Conservation (phyloP, 2,888 invertebrate species). For the Heliconius sara region DNA sequence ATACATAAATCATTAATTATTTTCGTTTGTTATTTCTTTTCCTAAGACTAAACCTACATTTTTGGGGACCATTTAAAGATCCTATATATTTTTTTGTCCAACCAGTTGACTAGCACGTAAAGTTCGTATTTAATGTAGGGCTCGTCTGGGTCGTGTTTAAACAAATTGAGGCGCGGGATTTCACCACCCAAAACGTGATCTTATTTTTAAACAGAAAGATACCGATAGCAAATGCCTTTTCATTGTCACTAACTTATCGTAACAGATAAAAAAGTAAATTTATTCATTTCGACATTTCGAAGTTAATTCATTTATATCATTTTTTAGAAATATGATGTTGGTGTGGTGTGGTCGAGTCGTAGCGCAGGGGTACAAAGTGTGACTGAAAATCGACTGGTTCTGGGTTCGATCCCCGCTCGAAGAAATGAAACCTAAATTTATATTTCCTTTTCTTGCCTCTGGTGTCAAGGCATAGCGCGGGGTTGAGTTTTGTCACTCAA, state of each 20-base stretch:
- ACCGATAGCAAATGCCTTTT: background rate
- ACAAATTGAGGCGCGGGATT: slow-evolving; percentile 1
- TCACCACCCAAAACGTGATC: background rate
- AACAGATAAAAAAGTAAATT: background rate
- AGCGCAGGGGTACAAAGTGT: too few relatives aligned
- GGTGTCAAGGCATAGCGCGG: too few relatives aligned
- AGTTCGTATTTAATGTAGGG: background rate
- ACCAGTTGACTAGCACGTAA: background rate
- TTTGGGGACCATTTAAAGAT: background rate
- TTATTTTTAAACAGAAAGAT: background rate
- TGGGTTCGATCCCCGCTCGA: too few relatives aligned
- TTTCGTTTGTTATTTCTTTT: too few relatives aligned
- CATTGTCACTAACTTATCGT: background rate
- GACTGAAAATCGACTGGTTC: too few relatives aligned
- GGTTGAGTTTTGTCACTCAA: too few relatives aligned
- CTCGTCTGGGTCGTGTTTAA: background rate
- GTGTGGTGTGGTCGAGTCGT: too few relatives aligned
- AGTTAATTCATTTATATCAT: background rate
- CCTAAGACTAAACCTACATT: background rate
- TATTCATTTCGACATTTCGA: background rate
- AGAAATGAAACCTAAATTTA: too few relatives aligned
- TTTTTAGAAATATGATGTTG: background rate
- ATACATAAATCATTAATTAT: background rate
- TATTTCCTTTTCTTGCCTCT: too few relatives aligned
- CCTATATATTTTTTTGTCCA: background rate